Evolutionary conservation across 2,888 invertebrate genomes (phyloP), one percentile per base, ranked within the genome.

Genomic region (Cyclophora punctaria): DNA sequence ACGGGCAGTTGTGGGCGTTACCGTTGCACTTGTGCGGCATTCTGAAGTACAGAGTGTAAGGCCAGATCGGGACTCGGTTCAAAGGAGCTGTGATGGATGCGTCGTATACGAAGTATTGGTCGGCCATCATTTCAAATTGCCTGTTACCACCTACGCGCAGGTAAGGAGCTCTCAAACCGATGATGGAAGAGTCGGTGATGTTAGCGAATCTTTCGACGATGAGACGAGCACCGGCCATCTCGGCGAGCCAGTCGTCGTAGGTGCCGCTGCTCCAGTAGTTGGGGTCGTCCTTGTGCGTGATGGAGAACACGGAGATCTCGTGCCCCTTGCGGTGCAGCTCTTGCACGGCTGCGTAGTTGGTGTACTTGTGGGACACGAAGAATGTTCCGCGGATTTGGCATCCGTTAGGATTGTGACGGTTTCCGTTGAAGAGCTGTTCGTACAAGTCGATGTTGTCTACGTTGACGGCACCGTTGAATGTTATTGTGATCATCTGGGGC

Each of bases 41-140:
- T 57, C 96, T 92, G 93, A 96, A 98, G 90, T 98, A 98, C 34
- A 98, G 89, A 3, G 98, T 98, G 89, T 98, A 98, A 0, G 98
- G 98, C 98, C 98, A 98, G 78, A 96, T 95, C 48, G 97, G 97
- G 35, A 96, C 96, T 47, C 96, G 93, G 41, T 94, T 92, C 50
- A 96, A 89, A 0, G 96, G 95, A 35, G 97, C 97, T 1, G 96
- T 96, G 72, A 98, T 97, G 6, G 97, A 97, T 34, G 97, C 96
- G 76, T 98, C 98, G 78, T 98, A 98, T 4, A 95, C 94, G 80
- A 97, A 97, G 86, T 95, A 96, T 77, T 97, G 96, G 80, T 97
- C 96, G 50, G 95, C 93, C 97, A 98, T 97, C 97, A 98, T 98
- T 83, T 96, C 95, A 78, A 98, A 98, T 88, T 97, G 97, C 69